Evolutionary conservation across 2,888 invertebrate species (phyloP).

Genomic region (Euplagia quadripunctaria): DNA sequence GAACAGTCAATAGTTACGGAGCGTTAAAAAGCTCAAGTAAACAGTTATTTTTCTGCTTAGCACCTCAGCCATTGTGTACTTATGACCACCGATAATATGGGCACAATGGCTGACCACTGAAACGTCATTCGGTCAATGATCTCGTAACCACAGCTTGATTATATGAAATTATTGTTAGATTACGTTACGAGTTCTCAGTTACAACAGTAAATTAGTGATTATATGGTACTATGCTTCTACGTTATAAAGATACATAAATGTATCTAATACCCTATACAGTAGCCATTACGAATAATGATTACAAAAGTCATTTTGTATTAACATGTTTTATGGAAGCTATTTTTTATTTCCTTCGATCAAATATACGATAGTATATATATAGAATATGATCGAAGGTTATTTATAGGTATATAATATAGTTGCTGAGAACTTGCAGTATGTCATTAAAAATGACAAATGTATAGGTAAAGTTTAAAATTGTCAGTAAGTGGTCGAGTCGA

Average conservation of each 20-base stretch:
- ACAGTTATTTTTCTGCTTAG: conserved; percentile 50
- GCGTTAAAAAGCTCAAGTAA: conserved; percentile 39
- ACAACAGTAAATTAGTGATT: conserved; percentile 1
- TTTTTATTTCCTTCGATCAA: not conserved
- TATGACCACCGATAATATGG: conserved; percentile 41
- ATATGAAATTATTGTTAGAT: conserved; percentile 28
- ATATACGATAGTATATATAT: too few relatives aligned
- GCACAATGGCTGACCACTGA: conserved; percentile 25
- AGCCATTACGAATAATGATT: too few relatives aligned
- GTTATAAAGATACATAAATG: too few relatives aligned
- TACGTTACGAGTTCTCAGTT: conserved; percentile 19
- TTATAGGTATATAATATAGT: conserved; percentile 13
- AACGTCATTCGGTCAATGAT: conserved; percentile 43
- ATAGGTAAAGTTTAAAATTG: conserved; percentile 61
- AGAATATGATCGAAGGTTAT: not conserved
- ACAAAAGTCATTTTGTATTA: not conserved
- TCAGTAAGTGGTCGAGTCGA: conserved; percentile 57
- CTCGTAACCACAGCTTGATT: conserved; percentile 22
- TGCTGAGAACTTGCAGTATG: conserved; percentile 30
- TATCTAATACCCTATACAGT: not conserved
- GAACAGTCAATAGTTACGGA: conserved; percentile 32
- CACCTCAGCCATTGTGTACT: conserved; percentile 36
- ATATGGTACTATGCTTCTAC: not conserved
- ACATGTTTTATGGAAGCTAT: not conserved
- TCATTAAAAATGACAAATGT: conserved; percentile 55